Percentiles rank a stretch among this genome's conserved stretches.
Conservation (phyloP, 2,113 vertebrate genomes). For the Solenodon paradoxus region DNA sequence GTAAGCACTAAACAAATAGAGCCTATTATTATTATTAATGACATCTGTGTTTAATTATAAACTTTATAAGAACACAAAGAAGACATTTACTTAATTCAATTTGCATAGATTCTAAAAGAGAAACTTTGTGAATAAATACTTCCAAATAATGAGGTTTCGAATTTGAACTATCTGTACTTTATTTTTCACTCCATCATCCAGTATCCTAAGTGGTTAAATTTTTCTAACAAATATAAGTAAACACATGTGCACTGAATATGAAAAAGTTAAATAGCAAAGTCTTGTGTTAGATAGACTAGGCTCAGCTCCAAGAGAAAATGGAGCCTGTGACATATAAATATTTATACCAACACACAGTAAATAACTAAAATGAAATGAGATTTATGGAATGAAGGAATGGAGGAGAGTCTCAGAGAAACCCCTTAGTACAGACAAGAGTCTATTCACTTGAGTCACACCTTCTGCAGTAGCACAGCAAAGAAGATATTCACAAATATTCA, state of each 20-base stretch:
- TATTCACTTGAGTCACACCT: neutral
- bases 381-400: neutral
- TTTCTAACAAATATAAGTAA: slow-evolving; percentile 20
- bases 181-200: neutral
- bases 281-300: neutral
- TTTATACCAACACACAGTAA: slow-evolving; percentile 15
- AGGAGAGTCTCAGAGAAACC: neutral
- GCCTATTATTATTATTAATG: neutral
- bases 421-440: neutral
- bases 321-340: slow-evolving; percentile 10
- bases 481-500: neutral
- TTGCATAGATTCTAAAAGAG: neutral
- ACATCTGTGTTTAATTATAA: neutral
- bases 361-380: neutral
- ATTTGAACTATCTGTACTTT: slow-evolving; percentile 3
- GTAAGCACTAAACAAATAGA: neutral
- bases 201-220: neutral
- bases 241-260: neutral
- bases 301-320: slow-evolving; percentile 10
- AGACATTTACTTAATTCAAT: neutral
- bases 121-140: neutral
- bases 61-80: neutral
- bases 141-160: slow-evolving; percentile 8
- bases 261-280: neutral
- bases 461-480: neutral